phyloP scores from a whole-genome alignment of 2,113 vertebrate genomes.

The Paradoxurus hermaphroditus region DNA sequence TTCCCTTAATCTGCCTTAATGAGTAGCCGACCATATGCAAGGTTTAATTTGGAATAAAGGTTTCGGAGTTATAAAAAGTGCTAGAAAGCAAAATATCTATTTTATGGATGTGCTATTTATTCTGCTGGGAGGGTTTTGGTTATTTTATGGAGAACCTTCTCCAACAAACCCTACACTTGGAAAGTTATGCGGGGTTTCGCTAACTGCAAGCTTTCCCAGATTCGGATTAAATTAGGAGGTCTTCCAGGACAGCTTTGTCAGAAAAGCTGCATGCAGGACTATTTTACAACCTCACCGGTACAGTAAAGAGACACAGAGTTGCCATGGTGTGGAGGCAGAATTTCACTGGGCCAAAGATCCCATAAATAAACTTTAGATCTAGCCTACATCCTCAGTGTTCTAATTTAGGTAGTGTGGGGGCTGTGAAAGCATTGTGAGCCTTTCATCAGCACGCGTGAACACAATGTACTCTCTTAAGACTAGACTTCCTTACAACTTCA shows the following conservation, averaged over 20 bases:
- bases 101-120: neutral
- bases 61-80: neutral
- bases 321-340: neutral
- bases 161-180: neutral
- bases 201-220: neutral
- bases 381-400: neutral
- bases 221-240: neutral
- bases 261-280: neutral
- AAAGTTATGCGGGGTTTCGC: neutral
- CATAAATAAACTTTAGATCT: neutral
- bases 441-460: neutral
- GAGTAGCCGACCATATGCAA: neutral
- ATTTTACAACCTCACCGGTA: neutral
- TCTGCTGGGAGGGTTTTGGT: neutral
- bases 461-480: neutral
- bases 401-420: neutral
- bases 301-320: neutral
- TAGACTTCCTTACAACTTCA: neutral
- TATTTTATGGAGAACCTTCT: constrained; percentile 18
- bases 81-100: neutral
- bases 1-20: neutral
- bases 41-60: neutral
- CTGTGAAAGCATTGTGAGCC: neutral
- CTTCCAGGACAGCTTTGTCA: neutral
- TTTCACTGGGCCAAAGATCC: neutral